Percentiles rank a stretch among this genome's conserved stretches.
phyloP scores from a whole-genome alignment of 2,113 vertebrate genomes.

The Sceloporus tristichus region DNA sequence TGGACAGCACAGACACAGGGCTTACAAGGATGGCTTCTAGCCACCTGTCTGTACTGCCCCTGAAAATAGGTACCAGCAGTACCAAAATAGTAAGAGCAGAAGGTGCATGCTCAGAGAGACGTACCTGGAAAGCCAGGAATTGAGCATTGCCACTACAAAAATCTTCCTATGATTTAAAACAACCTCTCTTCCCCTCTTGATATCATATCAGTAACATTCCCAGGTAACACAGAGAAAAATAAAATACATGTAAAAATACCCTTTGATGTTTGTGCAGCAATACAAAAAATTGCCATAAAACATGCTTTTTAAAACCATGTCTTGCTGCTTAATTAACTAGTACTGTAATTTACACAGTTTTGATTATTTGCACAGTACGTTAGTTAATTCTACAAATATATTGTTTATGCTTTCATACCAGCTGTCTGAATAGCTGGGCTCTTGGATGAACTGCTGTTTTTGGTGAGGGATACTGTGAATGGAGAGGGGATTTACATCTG shows the following conservation, averaged over 20 bases:
- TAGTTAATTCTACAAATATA: accelerated
- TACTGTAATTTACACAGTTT: neutral
- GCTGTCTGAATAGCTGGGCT: conserved; percentile 43
- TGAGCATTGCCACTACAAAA: no score
- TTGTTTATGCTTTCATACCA: neutral
- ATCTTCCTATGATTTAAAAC: no score
- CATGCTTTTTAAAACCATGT: neutral
- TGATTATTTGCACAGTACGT: neutral
- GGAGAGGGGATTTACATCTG: conserved; percentile 9
- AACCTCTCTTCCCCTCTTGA: neutral
- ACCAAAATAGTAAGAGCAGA: no score
- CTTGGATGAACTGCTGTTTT: conserved; percentile 43
- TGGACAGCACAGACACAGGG: no score
- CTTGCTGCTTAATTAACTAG: conserved; percentile 18
- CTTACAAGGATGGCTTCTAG: no score
- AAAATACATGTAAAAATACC: neutral
- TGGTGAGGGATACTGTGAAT: neutral
- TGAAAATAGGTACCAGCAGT: no score
- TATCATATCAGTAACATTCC: neutral
- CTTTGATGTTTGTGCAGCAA: neutral
- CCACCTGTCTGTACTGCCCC: no score
- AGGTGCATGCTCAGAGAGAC: no score
- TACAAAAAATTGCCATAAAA: neutral
- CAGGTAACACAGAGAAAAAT: neutral
- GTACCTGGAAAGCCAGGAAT: no score